Evolutionary conservation across 2,888 invertebrate genomes (phyloP).

Genomic region (Drosophila barbarae): DNA sequence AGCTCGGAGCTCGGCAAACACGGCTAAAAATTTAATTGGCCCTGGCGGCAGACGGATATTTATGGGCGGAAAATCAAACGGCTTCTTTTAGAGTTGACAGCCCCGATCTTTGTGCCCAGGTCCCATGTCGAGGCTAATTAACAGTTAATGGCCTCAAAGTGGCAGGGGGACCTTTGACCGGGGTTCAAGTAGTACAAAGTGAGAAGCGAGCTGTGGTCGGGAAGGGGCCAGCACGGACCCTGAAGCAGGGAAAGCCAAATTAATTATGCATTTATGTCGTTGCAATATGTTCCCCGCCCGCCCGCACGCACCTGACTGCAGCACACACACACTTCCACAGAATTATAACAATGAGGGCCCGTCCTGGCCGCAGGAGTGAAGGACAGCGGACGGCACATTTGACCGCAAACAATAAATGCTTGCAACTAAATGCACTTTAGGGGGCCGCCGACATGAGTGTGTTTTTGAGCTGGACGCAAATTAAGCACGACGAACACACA

Average conservation of each 20-base stretch:
- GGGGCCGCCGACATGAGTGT: constrained; percentile 46
- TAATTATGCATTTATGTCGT: constrained; percentile 77
- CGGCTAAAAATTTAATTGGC: constrained; percentile 48
- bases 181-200: constrained; percentile 52
- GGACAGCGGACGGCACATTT: constrained; percentile 66
- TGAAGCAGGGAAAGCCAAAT: constrained; percentile 65
- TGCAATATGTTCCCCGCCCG: constrained; percentile 64
- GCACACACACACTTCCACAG: constrained; percentile 35
- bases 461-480: constrained; percentile 57
- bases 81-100: constrained; percentile 13
- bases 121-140: constrained; percentile 25
- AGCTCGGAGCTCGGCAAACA: constrained; percentile 1
- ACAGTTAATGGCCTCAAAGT: constrained; percentile 24
- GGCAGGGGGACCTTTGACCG: constrained; percentile 29
- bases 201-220: constrained; percentile 50
- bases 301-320: constrained; percentile 1
- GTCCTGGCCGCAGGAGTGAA: constrained; percentile 47
- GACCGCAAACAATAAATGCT: constrained; percentile 75
- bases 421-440: constrained; percentile 75
- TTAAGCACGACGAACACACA: constrained; percentile 71
- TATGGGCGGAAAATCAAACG: constrained; percentile 20
- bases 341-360: constrained; percentile 56
- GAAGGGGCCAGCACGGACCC: constrained; percentile 27
- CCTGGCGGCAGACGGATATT: constrained; percentile 9
- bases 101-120: constrained; percentile 17